These are phyloP conservation scores for Batillaria attramentaria DNA, from an alignment of 1,140 invertebrate genomes.

Conservation along the genomic window DNA sequence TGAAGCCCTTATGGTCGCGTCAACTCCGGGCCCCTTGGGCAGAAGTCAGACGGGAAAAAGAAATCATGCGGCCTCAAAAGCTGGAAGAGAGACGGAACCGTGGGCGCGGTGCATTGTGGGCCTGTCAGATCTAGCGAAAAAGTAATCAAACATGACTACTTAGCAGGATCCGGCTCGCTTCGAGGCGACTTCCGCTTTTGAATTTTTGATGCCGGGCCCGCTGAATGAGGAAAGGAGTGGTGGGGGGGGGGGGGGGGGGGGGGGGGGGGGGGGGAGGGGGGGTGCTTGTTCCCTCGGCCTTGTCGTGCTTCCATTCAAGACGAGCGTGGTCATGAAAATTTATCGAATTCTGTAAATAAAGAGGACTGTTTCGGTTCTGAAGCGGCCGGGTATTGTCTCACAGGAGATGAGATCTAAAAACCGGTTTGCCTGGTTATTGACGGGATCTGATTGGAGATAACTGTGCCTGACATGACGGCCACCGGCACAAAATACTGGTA, in stretches of 20 bases:
- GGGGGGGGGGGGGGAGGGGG: not conserved
- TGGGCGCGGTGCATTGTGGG: not conserved
- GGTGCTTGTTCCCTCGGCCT: not conserved
- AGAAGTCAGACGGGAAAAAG: not conserved
- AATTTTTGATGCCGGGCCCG: conserved; percentile 11
- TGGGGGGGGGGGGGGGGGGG: not conserved
- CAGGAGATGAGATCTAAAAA: not conserved
- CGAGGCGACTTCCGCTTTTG: conserved; percentile 9
- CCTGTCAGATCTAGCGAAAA: conserved; percentile 10
- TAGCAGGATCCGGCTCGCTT: conserved; percentile 15
- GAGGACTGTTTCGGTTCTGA: conserved; percentile 1
- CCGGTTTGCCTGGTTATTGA: not conserved
- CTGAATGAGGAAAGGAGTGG: not conserved
- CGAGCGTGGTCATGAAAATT: conserved; percentile 1
- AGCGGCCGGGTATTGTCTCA: not conserved
- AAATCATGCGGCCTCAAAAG: not conserved
- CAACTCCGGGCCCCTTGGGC: too few relatives aligned
- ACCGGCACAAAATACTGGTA: too few relatives aligned
- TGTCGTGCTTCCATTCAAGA: not conserved
- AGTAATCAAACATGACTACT: conserved; percentile 24
- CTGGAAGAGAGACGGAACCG: not conserved
- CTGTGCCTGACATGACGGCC: too few relatives aligned
- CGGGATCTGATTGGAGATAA: too few relatives aligned
- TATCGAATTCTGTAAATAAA: conserved; percentile 17
- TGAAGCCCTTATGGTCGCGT: too few relatives aligned